Evolutionary conservation across 2,113 vertebrate genomes (phyloP), one percentile per base, ranked within the genome.

Genomic region (Anolis carolinensis): DNA sequence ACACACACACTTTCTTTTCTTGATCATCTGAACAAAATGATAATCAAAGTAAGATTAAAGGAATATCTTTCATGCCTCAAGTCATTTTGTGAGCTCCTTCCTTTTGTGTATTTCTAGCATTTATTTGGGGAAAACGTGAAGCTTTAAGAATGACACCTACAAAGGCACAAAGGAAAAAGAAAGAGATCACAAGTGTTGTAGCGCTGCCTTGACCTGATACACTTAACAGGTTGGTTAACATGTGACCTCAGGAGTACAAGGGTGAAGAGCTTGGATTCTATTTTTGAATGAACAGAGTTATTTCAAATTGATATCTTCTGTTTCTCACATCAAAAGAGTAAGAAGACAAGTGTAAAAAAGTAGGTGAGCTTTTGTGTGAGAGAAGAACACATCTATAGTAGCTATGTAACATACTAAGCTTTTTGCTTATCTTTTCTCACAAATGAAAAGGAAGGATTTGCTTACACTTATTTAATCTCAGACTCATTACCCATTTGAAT

Each of bases 131-230:
- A 44, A 44, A 44, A 44, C 39, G 39, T 44, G 39, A 44, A 44
- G 39, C 2, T 4, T 30, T 44, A 7, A 48, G 82, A 92, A 92
- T 89, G 86, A 0, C 18, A 88, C 27, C 85, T 93, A 93, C 85
- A 88, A 75, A 82, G 89, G 73, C 6, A 32, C 7, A 30, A 23
- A 27, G 10, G 11, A 11, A 5, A 0, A 9, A 14, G 8, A 39
- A 32, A 77, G 63, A 84, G 9, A 32, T 20, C 76, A 84, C 76
- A 88, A 11, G 85, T 13, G 9, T 65, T 86, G 92, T 82, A 85
- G 48, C 73, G 72, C 36, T 73, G 73, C n/a, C 1, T 18, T 72
- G 81, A 84, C 8, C n/a, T 84, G 25, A 13, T 52, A 36, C 75
- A 27, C 73, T 0, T 27, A 36, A 0, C 14, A 30, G 16, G 5